Evolutionary conservation across 92 coral and sea anemone genomes (phyloP).

Genomic region (Porites divaricata): DNA sequence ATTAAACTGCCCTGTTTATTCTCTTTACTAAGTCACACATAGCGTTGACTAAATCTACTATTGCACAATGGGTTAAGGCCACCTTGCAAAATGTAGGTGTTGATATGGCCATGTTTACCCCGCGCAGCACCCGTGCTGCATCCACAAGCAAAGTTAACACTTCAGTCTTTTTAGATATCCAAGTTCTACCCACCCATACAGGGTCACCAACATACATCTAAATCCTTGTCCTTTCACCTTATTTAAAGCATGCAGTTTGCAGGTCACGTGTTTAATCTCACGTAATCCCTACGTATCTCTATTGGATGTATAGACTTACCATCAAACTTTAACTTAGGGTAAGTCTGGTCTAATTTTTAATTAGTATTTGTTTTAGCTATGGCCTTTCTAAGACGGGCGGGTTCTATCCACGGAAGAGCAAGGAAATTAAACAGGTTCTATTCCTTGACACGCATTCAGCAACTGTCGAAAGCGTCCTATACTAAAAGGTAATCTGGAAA

Average conservation of each 20-base stretch:
- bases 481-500: no score
- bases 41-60: conserved; percentile 22
- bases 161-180: not conserved
- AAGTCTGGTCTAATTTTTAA: conserved; percentile 38
- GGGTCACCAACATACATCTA: no score
- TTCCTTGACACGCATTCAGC: no score
- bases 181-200: no score
- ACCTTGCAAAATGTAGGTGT: conserved; percentile 26
- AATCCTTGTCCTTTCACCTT: no score
- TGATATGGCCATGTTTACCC: conserved; percentile 9
- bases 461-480: no score
- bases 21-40: conserved; percentile 42
- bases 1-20: conserved; percentile 27
- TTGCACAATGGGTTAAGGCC: conserved; percentile 34
- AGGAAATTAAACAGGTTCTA: no score
- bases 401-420: no score
- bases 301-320: conserved; percentile 18
- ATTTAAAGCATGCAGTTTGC: not conserved
- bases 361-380: not conserved
- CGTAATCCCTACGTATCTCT: conserved; percentile 13
- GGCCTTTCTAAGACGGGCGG: no score
- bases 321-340: conserved; percentile 33
- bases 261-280: not conserved
- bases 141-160: conserved; percentile 23
- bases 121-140: conserved; percentile 29